Conservation (phyloP, 2,888 invertebrate species). For the Tetrapedia diversipes region DNA sequence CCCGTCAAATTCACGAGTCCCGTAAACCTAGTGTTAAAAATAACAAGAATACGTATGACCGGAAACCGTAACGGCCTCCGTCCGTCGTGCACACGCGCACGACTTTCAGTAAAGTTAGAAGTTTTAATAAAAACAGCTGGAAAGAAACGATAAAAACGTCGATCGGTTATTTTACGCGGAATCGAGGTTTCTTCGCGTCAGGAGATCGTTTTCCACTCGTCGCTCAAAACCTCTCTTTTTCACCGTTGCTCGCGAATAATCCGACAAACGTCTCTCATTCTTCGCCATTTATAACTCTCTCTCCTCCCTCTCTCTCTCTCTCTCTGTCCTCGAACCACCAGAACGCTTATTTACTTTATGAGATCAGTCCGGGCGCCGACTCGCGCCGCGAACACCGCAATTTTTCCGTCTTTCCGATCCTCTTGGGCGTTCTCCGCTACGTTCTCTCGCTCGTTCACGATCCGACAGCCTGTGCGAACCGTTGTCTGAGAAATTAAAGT, state of each 20-base stretch:
- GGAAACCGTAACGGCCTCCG: neutral
- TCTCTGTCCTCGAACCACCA: conserved; percentile 32
- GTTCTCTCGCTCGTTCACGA: conserved; percentile 27
- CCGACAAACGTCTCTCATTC: conserved; percentile 3
- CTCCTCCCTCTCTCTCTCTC: conserved; percentile 9
- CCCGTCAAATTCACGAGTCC: no score
- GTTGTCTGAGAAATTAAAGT: neutral
- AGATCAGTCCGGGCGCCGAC: conserved; percentile 59
- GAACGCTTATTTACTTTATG: conserved; percentile 61
- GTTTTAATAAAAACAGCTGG: neutral
- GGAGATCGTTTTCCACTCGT: conserved; percentile 1
- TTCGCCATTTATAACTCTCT: conserved; percentile 4
- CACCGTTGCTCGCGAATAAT: neutral
- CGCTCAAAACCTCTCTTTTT: neutral
- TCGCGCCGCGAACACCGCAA: conserved; percentile 48
- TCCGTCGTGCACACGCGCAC: no score
- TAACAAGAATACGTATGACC: neutral
- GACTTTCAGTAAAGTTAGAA: neutral
- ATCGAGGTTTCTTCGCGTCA: neutral
- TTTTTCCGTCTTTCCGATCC: conserved; percentile 11
- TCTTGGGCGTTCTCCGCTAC: conserved; percentile 15
- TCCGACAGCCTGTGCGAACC: neutral
- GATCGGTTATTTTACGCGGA: neutral
- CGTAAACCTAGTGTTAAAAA: no score
- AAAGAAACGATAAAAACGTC: neutral